These are phyloP conservation scores for Paracyclopina nana DNA, from an alignment of 1,140 invertebrate species.

Conservation along the genomic window DNA sequence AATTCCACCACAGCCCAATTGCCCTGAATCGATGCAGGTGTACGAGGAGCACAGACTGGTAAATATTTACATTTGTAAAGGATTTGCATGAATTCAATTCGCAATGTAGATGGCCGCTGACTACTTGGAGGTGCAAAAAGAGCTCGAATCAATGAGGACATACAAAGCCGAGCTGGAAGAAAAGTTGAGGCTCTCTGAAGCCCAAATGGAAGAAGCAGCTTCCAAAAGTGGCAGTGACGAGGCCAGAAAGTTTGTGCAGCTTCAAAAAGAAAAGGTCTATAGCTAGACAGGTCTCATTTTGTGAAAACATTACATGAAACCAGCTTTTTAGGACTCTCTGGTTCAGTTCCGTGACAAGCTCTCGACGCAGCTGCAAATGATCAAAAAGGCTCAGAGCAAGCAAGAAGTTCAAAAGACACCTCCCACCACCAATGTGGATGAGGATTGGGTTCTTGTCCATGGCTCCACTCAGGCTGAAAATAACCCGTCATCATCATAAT, in stretches of 20 bases:
- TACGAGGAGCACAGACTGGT: conserved; percentile 66
- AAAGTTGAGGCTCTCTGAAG: background rate
- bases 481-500: no score
- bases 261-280: background rate
- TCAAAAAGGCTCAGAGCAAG: background rate
- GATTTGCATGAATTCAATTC: background rate
- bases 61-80: conserved; percentile 15
- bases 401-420: background rate
- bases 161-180: background rate
- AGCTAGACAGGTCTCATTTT: background rate
- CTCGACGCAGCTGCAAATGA: conserved; percentile 4
- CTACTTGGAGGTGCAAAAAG: background rate
- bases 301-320: background rate
- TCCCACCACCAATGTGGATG: background rate
- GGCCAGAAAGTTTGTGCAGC: background rate
- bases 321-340: conserved; percentile 5
- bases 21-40: conserved; percentile 52
- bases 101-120: background rate
- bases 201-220: no score
- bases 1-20: conserved; percentile 49
- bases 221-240: no score
- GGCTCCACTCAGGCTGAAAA: no score
- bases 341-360: conserved; percentile 11
- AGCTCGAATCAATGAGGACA: background rate
- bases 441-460: conserved; percentile 1